Percentiles rank a stretch among this genome's conserved stretches.
Conservation (phyloP, 2,797 vertebrate genomes). For the Eremophila alpestris region DNA sequence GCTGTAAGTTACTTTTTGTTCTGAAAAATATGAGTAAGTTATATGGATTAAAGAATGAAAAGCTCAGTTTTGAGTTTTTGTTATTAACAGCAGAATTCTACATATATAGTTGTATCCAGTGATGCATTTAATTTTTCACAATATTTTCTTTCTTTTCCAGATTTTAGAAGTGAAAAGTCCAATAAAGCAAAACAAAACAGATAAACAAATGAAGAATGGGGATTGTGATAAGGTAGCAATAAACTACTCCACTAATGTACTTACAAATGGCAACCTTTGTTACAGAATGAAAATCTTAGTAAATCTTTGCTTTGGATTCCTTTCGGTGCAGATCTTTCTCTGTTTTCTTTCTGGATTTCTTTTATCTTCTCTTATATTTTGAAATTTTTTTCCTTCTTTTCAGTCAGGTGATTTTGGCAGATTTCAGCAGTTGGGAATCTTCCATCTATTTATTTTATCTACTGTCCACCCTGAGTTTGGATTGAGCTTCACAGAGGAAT, state of each 20-base stretch:
- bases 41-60: not conserved
- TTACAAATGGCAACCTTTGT: not conserved
- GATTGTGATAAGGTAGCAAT: constrained; percentile 88
- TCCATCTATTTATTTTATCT: not conserved
- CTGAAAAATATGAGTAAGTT: not conserved
- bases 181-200: constrained; percentile 88
- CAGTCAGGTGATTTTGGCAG: not conserved
- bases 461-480: not conserved
- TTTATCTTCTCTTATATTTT: not conserved
- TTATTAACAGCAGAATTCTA: not conserved
- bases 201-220: constrained; percentile 89
- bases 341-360: not conserved
- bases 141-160: constrained; percentile 76
- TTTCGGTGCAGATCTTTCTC: not conserved
- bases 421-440: not conserved
- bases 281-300: not conserved
- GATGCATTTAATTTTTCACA: not conserved
- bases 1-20: not conserved
- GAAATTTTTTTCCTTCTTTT: not conserved
- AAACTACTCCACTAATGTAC: not conserved
- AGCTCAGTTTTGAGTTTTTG: not conserved
- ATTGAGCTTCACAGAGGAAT: not conserved
- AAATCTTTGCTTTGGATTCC: not conserved
- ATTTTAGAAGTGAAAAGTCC: constrained; percentile 94
- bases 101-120: not conserved